Conservation (phyloP, 2,888 invertebrate species). For the Lithophane socia region DNA sequence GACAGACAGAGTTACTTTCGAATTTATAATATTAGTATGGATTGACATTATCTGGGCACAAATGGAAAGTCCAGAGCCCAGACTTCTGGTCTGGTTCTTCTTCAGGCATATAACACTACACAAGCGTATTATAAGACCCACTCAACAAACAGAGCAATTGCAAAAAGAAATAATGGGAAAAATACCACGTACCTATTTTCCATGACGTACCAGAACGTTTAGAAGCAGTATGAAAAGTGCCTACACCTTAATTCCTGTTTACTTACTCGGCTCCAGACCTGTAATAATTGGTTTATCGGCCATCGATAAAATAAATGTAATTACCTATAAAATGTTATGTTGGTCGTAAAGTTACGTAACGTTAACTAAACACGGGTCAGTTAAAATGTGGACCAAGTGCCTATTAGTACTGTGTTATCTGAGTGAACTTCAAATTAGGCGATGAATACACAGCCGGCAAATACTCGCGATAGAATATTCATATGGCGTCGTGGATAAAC, state of each 20-base stretch:
- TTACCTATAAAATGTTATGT: conserved; percentile 52
- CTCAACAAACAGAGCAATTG: neutral
- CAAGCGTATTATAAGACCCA: too few species aligned
- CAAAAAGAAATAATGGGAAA: neutral
- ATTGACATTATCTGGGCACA: too few species aligned
- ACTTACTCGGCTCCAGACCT: conserved; percentile 35
- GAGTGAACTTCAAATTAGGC: conserved; percentile 54
- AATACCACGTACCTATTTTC: conserved; percentile 1
- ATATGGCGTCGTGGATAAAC: conserved; percentile 28
- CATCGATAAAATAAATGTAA: conserved; percentile 52
- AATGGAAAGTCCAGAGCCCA: too few species aligned
- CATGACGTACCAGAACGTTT: neutral
- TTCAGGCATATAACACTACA: too few species aligned
- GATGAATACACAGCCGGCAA: conserved; percentile 27
- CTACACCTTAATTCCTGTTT: conserved; percentile 33
- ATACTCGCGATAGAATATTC: conserved; percentile 25
- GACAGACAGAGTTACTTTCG: too few species aligned
- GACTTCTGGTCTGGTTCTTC: too few species aligned
- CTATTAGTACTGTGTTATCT: conserved; percentile 58
- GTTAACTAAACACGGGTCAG: conserved; percentile 51
- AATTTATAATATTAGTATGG: too few species aligned
- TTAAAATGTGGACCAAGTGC: conserved; percentile 55
- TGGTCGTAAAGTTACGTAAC: conserved; percentile 59
- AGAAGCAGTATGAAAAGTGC: conserved; percentile 15
- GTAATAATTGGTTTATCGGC: conserved; percentile 51